Evolutionary conservation across 2,888 invertebrate genomes (phyloP).

Genomic region (Eupeodes latifasciatus): DNA sequence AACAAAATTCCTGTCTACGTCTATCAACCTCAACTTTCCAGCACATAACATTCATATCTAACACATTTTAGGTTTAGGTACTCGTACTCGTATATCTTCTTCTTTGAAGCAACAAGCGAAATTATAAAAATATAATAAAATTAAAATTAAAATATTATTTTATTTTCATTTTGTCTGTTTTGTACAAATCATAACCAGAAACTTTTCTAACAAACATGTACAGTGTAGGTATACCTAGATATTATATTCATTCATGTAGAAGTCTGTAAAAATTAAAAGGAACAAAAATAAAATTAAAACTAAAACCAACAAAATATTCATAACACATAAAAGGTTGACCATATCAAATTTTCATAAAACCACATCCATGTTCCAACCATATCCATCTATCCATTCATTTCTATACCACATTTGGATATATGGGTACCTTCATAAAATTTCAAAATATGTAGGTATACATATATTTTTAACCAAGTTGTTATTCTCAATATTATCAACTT

Average conservation of each 20-base stretch:
- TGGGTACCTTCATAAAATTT: not conserved
- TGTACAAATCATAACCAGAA: not conserved
- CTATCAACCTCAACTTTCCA: too few relatives aligned
- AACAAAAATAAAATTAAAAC: not conserved
- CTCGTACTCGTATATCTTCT: too few relatives aligned
- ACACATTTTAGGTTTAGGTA: too few relatives aligned
- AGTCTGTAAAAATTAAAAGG: not conserved
- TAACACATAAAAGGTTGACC: slow-evolving; percentile 25
- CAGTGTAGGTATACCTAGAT: too few relatives aligned
- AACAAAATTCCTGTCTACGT: too few relatives aligned
- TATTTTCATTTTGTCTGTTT: not conserved
- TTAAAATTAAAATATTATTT: not conserved
- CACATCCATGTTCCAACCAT: slow-evolving; percentile 27
- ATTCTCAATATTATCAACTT: slow-evolving; percentile 23
- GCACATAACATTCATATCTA: too few relatives aligned
- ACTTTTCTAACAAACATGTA: not conserved
- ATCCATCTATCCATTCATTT: not conserved
- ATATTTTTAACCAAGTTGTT: not conserved
- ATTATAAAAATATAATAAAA: not conserved
- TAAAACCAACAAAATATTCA: not conserved
- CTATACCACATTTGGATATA: slow-evolving; percentile 1
- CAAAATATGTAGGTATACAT: not conserved
- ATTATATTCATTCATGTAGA: not conserved
- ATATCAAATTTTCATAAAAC: slow-evolving; percentile 37
- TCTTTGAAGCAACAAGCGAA: slow-evolving; percentile 27